Percentiles rank a stretch among this genome's conserved stretches.
Evolutionary conservation across 2,888 invertebrate species (phyloP).

Genomic region (Mimumesa dahlbomi): DNA sequence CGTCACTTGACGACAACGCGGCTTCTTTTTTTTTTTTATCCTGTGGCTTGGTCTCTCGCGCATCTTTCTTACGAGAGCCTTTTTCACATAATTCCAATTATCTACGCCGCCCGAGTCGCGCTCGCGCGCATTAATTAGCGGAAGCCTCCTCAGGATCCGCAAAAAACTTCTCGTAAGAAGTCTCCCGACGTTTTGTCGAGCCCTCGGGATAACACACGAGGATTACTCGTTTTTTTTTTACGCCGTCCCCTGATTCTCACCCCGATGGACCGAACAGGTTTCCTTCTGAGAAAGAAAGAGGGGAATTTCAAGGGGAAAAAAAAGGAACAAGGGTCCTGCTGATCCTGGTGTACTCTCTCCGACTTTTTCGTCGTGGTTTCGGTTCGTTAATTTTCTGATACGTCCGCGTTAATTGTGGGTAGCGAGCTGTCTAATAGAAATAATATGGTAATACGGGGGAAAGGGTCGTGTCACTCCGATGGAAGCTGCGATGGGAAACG

Average conservation of each 20-base stretch:
- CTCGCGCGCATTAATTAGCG: slow-evolving; percentile 75
- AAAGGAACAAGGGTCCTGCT: slow-evolving; percentile 19
- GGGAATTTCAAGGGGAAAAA: slow-evolving; percentile 15
- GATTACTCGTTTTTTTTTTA: slow-evolving; percentile 42
- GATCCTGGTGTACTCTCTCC: neutral
- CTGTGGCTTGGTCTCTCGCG: slow-evolving; percentile 4
- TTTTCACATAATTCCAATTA: slow-evolving; percentile 78
- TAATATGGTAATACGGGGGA: slow-evolving; percentile 76
- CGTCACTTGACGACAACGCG: slow-evolving; percentile 72
- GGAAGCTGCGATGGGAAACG: slow-evolving; percentile 19
- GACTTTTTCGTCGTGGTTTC: slow-evolving; percentile 54
- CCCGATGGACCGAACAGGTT: slow-evolving; percentile 68
- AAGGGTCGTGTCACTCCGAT: slow-evolving; percentile 38
- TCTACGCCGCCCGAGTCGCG: slow-evolving; percentile 64
- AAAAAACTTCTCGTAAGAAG: slow-evolving; percentile 65
- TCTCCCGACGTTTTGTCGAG: slow-evolving; percentile 66
- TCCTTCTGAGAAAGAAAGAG: slow-evolving; percentile 44
- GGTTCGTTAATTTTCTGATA: slow-evolving; percentile 77
- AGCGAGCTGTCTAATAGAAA: slow-evolving; percentile 78
- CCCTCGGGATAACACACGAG: slow-evolving; percentile 58
- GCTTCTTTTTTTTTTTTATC: slow-evolving; percentile 46
- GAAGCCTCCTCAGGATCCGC: slow-evolving; percentile 59
- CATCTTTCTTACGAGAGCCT: slow-evolving; percentile 63
- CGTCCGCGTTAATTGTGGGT: slow-evolving; percentile 78
- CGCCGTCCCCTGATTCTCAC: slow-evolving; percentile 45